A percentile compares a stretch with the other conserved stretches of the same genome.
phyloP scores from a whole-genome alignment of 2,797 vertebrate species.

The Sarcophilus harrisii region DNA sequence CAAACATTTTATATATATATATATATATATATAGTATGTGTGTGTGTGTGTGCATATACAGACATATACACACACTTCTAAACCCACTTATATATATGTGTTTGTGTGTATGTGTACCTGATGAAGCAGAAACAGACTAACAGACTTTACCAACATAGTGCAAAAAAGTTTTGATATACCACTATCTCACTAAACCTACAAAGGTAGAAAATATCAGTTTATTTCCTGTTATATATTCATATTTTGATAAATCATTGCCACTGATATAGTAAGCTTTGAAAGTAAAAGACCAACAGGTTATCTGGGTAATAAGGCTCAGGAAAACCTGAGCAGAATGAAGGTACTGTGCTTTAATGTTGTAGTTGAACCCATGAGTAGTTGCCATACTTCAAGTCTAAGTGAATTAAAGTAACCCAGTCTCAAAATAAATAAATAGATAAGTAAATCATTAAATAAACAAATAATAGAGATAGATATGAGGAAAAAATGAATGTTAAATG shows the following conservation, averaged over 20 bases:
- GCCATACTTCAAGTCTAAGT: background rate
- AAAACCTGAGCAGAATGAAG: background rate
- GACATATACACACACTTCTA: too few relatives aligned
- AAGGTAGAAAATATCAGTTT: background rate
- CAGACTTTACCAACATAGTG: background rate
- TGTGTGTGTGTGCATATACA: too few relatives aligned
- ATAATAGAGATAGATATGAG: background rate
- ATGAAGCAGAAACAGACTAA: background rate
- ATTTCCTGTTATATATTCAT: background rate
- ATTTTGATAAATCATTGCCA: background rate
- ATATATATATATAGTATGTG: too few relatives aligned
- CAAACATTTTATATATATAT: background rate
- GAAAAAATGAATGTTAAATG: background rate
- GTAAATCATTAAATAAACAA: background rate
- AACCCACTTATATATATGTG: background rate
- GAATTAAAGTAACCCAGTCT: background rate
- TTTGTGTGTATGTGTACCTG: background rate
- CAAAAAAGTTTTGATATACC: background rate
- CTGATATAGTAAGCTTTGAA: background rate
- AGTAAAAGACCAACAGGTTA: background rate
- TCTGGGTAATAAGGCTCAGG: background rate
- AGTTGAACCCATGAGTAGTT: background rate
- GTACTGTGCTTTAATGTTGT: background rate
- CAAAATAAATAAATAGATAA: background rate
- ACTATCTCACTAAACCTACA: background rate